Conservation (phyloP, 2,797 vertebrate genomes). For the Macropodus opercularis region DNA sequence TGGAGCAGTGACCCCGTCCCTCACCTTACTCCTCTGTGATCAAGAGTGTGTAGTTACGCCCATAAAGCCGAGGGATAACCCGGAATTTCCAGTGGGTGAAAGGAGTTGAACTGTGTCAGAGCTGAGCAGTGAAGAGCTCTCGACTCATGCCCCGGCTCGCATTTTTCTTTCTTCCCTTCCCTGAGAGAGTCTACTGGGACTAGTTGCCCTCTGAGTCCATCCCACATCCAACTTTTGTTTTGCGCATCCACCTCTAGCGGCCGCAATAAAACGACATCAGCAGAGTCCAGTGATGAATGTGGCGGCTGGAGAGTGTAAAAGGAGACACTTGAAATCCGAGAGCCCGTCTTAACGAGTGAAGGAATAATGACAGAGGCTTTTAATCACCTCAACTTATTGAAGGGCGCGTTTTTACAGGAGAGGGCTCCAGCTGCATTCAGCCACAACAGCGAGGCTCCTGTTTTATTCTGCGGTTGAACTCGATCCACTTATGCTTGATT, state of each 20-base stretch:
- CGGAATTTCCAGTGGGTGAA: slow-evolving; percentile 60
- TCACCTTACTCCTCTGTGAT: slow-evolving; percentile 75
- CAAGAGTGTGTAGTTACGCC: slow-evolving; percentile 72
- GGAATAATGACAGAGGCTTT: slow-evolving; percentile 80
- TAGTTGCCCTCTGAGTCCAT: slow-evolving; percentile 84
- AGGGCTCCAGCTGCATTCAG: slow-evolving; percentile 44
- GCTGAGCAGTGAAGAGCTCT: slow-evolving; percentile 30
- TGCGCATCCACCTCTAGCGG: slow-evolving; percentile 95
- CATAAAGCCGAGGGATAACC: slow-evolving; percentile 59
- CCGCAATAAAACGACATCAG: slow-evolving; percentile 89
- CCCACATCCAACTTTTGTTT: slow-evolving; percentile 85
- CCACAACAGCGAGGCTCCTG: slow-evolving; percentile 28
- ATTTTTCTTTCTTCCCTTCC: slow-evolving; percentile 29
- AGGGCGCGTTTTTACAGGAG: slow-evolving; percentile 55
- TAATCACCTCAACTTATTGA: slow-evolving; percentile 79
- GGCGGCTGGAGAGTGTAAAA: slow-evolving; percentile 93
- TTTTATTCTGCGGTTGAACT: slow-evolving; percentile 4
- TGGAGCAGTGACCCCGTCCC: slow-evolving; percentile 70
- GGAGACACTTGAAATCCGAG: slow-evolving; percentile 99
- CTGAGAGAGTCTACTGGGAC: slow-evolving; percentile 58
- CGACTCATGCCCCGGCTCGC: slow-evolving; percentile 50
- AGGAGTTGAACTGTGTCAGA: slow-evolving; percentile 55
- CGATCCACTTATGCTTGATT: background rate
- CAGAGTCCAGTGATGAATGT: slow-evolving; percentile 92
- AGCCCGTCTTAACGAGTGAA: slow-evolving; percentile 81